Evolutionary conservation across 2,113 vertebrate species (phyloP).

Genomic region (Megaceryle maxima): DNA sequence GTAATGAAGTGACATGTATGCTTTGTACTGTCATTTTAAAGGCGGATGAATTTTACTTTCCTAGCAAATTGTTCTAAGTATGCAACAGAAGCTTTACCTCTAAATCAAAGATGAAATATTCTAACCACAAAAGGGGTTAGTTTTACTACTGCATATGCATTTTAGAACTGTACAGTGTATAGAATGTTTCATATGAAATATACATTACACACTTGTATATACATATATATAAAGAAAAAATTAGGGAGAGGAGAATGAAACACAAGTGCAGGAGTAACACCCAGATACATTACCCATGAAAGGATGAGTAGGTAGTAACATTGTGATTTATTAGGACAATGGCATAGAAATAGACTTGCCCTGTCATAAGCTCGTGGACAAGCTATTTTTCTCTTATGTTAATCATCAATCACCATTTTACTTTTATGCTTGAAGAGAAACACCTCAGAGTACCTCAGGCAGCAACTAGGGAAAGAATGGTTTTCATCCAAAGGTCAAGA

Average conservation of each 20-base stretch:
- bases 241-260: neutral
- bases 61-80: neutral
- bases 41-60: neutral
- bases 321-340: conserved; percentile 12
- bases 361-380: neutral
- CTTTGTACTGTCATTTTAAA: neutral
- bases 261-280: neutral
- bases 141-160: neutral
- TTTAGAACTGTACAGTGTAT: neutral
- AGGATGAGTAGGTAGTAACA: neutral
- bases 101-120: neutral
- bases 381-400: conserved; percentile 42
- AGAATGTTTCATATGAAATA: neutral
- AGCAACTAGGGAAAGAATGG: neutral
- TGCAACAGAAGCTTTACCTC: neutral
- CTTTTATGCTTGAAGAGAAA: conserved; percentile 39
- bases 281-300: neutral
- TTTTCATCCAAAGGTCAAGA: conserved; percentile 70
- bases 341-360: neutral
- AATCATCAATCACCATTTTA: conserved; percentile 50
- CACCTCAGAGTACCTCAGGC: neutral
- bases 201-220: neutral
- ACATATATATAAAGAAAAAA: neutral
- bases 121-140: neutral
- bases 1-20: neutral